A percentile compares a stretch with the other conserved stretches of the same genome.
phyloP scores from a whole-genome alignment of 2,797 vertebrate species.

The Urosaurus nigricauda region DNA sequence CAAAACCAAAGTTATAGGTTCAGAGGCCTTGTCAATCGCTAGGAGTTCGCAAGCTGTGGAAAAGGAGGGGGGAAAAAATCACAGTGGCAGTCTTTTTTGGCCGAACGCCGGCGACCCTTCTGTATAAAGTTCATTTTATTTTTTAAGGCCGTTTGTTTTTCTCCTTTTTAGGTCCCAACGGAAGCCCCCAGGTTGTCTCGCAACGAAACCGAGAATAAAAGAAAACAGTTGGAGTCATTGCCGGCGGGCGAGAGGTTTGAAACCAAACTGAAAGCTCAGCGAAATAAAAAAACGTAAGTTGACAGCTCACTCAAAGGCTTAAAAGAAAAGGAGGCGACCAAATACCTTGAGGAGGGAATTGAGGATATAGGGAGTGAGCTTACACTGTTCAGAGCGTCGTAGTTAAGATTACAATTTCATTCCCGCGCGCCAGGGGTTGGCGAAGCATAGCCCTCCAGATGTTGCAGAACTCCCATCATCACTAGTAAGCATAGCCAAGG shows the following conservation, averaged over 20 bases:
- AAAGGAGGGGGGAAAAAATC: background rate
- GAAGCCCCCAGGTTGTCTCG: background rate
- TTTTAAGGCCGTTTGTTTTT: too few relatives aligned
- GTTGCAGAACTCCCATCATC: too few relatives aligned
- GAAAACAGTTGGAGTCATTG: background rate
- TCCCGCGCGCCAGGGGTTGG: too few relatives aligned
- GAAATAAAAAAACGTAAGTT: background rate
- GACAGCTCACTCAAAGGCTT: background rate
- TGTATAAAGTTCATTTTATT: background rate
- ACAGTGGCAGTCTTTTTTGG: too few relatives aligned
- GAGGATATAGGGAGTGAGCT: background rate
- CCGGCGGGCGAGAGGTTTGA: background rate
- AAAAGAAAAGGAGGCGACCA: background rate
- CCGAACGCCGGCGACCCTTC: background rate
- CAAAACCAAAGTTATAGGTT: slow-evolving; percentile 86
- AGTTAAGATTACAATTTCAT: too few relatives aligned
- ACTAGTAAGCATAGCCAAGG: too few relatives aligned
- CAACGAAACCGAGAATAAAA: background rate
- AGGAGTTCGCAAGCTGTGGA: slow-evolving; percentile 82
- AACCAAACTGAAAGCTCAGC: background rate
- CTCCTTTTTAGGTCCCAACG: too few relatives aligned
- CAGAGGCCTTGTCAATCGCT: slow-evolving; percentile 75
- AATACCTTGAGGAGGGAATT: background rate
- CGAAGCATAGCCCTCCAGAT: too few relatives aligned
- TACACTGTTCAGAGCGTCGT: background rate